Conservation (phyloP, 2,797 vertebrate species). For the Muscicapa striata region DNA sequence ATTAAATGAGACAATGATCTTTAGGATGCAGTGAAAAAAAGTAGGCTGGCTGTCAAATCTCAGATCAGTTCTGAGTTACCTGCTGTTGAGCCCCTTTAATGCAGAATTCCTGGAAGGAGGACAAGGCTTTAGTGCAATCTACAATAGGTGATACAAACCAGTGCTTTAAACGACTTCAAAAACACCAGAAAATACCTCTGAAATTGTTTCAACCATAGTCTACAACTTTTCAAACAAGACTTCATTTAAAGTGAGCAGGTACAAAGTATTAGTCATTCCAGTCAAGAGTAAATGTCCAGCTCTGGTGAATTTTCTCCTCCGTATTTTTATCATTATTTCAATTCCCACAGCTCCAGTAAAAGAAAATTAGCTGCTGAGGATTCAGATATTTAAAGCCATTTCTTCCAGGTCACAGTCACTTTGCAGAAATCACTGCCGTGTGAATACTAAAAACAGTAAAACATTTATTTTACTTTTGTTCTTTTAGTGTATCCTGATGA, state of each 20-base stretch:
- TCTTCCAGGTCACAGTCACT: background rate
- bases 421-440: background rate
- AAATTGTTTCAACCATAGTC: background rate
- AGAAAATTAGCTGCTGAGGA: background rate
- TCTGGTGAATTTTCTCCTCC: background rate
- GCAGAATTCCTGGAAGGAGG: background rate
- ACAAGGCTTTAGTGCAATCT: background rate
- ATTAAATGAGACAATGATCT: background rate
- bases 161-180: background rate
- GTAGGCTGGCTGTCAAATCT: background rate
- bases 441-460: background rate
- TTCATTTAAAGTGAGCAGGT: background rate
- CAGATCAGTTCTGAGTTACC: background rate
- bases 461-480: background rate
- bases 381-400: background rate
- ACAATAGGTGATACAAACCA: background rate
- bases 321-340: slow-evolving; percentile 2
- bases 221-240: background rate
- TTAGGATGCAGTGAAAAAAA: background rate
- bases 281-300: background rate
- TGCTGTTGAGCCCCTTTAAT: background rate
- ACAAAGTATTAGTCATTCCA: background rate
- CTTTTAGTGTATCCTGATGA: background rate
- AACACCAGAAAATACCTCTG: background rate
- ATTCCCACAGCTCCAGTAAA: background rate